Evolutionary conservation across 2,113 vertebrate species (phyloP).

Genomic region (Neomonachus schauinslandi): DNA sequence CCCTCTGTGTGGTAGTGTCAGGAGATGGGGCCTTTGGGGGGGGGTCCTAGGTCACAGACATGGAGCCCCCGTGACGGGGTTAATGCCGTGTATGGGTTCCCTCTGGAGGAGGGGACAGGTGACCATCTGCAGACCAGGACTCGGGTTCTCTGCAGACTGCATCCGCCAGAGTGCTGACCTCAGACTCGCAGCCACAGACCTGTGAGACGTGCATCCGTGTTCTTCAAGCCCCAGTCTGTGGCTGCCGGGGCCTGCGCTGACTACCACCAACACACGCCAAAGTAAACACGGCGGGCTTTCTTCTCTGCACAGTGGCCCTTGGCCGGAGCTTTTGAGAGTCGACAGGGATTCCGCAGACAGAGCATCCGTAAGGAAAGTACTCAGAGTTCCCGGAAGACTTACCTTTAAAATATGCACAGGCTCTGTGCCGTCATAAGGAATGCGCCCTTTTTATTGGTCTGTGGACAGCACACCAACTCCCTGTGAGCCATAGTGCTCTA

Average conservation of each 20-base stretch:
- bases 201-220: background rate
- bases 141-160: background rate
- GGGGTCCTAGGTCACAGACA: too few species aligned
- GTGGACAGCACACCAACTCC: background rate
- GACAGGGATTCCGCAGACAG: too few species aligned
- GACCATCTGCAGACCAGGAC: background rate
- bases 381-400: too few species aligned
- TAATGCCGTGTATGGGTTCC: too few species aligned
- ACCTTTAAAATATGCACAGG: background rate
- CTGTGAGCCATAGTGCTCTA: fast-evolving
- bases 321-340: fast-evolving
- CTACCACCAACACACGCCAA: fast-evolving
- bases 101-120: too few species aligned
- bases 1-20: background rate
- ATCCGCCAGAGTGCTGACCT: background rate
- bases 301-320: too few species aligned
- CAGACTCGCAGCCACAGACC: background rate
- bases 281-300: too few species aligned
- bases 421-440: too few species aligned
- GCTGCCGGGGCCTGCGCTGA: background rate
- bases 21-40: background rate
- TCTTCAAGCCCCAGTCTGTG: too few species aligned
- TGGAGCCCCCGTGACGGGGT: background rate
- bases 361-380: background rate
- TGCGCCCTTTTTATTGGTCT: background rate